Evolutionary conservation across 30 jellyfish, hydroid and myxozoan genomes (phyloP), one percentile per base, ranked within the genome.

Genomic region (Hydra vulgaris): DNA sequence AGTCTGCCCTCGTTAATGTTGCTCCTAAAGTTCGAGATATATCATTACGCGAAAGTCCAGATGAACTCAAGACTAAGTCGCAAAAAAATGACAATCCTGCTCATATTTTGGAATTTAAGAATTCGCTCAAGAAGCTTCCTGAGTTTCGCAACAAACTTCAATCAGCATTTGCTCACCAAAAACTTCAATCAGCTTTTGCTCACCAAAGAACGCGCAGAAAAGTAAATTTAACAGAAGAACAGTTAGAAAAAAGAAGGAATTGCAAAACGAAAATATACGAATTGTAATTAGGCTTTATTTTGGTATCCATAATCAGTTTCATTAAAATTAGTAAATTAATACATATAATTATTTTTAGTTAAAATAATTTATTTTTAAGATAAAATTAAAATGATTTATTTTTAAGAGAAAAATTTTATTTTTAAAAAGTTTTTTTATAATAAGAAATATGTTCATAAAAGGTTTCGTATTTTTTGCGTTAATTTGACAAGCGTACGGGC

Each of bases 201-300:
- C 20, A 83, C 27, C 87, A 88, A 21, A n/a, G 61, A 5, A n/a
- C 85, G 27, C 17, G 83, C 26, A 83, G 87, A 79, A 26, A 25
- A 23, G 69, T 83, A 78, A 77, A 79, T 27, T 25, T 87, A 22
- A 61, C 88, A 3, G 95, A 75, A 22, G 96, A 83, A 72, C 95
- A 92, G 54, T 54, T 77, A 18, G 94, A 80, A 71, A 74, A 82
- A 71, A 77, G 98, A 72, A 71, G 66, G 54, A 70, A 70, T 18
- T 92, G 98, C 74, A 87, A 80, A 84, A 92, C 98, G 21, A 54
- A 53, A 61, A 92, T 92, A 0, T 54, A 86, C 0, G 96, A 92
- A 40, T 54, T 92, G 70, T 91, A 79, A n/a, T n/a, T n/a, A n/a
- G n/a, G n/a, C n/a, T n/a, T n/a, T n/a, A n/a, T n/a, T n/a, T n/a